These are phyloP conservation scores for Petaurus breviceps DNA, from an alignment of 2,113 vertebrate genomes.

Conservation along the genomic window DNA sequence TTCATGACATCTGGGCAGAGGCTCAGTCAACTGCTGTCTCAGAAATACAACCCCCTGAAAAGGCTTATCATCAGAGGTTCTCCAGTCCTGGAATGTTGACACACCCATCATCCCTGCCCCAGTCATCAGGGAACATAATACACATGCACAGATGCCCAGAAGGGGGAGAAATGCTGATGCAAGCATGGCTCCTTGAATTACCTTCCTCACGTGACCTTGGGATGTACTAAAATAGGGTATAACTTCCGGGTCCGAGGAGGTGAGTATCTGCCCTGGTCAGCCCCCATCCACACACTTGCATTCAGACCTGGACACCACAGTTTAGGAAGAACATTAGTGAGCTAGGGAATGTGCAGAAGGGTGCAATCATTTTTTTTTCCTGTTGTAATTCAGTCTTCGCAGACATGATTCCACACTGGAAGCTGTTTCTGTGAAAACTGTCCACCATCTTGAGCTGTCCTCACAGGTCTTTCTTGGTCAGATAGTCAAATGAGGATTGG, in stretches of 20 bases:
- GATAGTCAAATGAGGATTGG: conserved; percentile 85
- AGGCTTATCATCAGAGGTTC: neutral
- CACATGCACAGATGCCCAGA: neutral
- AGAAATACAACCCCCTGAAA: neutral
- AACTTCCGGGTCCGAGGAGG: neutral
- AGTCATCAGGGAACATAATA: neutral
- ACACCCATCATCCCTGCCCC: neutral
- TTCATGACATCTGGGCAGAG: neutral
- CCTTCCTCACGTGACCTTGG: neutral
- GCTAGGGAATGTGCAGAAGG: neutral
- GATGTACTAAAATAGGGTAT: neutral
- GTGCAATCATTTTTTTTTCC: no score
- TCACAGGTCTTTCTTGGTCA: conserved; percentile 98
- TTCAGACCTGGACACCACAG: neutral
- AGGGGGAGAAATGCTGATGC: neutral
- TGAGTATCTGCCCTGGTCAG: neutral
- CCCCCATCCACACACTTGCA: neutral
- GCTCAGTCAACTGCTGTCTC: neutral
- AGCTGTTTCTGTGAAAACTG: conserved; percentile 99
- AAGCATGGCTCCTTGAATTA: neutral
- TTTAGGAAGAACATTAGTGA: neutral
- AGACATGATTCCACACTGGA: no score
- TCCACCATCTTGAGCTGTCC: conserved; percentile 99
- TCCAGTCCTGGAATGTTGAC: neutral
- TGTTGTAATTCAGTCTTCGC: no score